Evolutionary conservation across 2,888 invertebrate species (phyloP).

Genomic region (Aspidapion aeneum): DNA sequence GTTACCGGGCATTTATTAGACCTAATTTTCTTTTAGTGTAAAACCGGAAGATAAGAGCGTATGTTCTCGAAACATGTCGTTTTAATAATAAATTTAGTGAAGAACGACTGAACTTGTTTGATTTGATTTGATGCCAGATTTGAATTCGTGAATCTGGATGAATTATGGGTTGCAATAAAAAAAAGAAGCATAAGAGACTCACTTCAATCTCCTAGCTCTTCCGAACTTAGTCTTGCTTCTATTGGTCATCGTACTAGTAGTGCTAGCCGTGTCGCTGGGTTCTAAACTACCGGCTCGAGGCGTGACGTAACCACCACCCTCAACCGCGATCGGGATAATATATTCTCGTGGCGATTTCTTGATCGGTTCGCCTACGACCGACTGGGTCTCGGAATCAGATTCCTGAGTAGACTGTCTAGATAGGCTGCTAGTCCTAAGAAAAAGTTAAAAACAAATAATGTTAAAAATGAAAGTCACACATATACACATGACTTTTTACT

Average conservation of each 20-base stretch:
- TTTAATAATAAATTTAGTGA: no score
- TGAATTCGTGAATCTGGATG: no score
- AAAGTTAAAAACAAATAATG: constrained; percentile 11
- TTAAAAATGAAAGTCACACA: neutral
- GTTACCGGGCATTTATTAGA: no score
- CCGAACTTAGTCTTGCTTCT: constrained; percentile 51
- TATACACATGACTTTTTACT: no score
- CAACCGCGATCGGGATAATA: constrained; percentile 90
- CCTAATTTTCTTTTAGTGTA: no score
- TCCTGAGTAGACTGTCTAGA: constrained; percentile 66
- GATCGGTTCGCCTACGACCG: constrained; percentile 66
- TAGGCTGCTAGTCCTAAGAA: constrained; percentile 43
- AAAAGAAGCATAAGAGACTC: no score
- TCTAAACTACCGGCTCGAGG: constrained; percentile 74
- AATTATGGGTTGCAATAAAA: no score
- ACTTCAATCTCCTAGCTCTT: constrained; percentile 67
- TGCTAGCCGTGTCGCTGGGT: constrained; percentile 61
- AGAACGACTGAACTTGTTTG: no score
- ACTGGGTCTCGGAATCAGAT: constrained; percentile 65
- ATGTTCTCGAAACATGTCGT: no score
- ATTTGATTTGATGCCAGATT: no score
- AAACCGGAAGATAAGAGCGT: no score
- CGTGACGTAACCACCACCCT: constrained; percentile 83
- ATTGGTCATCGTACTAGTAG: constrained; percentile 54
- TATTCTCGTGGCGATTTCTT: constrained; percentile 87